Conservation (phyloP, 2,888 invertebrate genomes). For the Eucriotettix oculatus region DNA sequence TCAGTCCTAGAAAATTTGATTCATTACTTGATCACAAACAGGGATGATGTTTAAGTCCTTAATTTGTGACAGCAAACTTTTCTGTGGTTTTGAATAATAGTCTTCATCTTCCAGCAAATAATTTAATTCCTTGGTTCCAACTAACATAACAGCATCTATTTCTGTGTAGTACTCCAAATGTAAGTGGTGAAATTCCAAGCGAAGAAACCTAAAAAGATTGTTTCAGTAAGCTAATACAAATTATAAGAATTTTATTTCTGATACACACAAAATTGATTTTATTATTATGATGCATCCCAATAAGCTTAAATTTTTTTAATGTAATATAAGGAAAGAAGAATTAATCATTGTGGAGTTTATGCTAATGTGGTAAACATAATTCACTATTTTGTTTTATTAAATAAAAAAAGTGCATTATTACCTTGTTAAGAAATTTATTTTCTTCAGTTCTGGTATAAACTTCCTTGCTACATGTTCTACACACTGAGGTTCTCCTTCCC, state of each 20-base stretch:
- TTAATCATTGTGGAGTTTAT: not conserved
- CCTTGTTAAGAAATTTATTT: slow-evolving; percentile 38
- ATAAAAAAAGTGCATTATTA: slow-evolving; percentile 20
- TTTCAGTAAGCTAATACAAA: not conserved
- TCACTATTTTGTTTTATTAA: too few relatives aligned
- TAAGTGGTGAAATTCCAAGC: slow-evolving; percentile 74
- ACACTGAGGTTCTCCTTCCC: slow-evolving; percentile 53
- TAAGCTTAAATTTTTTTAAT: not conserved
- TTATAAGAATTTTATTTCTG: slow-evolving; percentile 22
- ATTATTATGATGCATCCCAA: too few relatives aligned
- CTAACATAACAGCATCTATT: slow-evolving; percentile 66
- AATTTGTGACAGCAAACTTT: slow-evolving; percentile 10
- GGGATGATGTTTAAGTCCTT: slow-evolving; percentile 14
- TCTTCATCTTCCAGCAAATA: not conserved
- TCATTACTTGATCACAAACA: too few relatives aligned
- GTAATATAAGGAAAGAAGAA: not conserved
- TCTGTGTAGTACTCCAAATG: slow-evolving; percentile 72
- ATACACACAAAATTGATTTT: not conserved
- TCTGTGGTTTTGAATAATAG: not conserved
- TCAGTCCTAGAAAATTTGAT: too few relatives aligned
- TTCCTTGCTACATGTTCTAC: slow-evolving; percentile 46
- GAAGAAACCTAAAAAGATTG: slow-evolving; percentile 41
- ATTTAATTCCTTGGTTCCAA: slow-evolving; percentile 40
- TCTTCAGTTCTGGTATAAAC: slow-evolving; percentile 55
- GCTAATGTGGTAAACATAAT: too few relatives aligned